Conservation (phyloP, 2,797 vertebrate genomes). For the Channa striata region DNA sequence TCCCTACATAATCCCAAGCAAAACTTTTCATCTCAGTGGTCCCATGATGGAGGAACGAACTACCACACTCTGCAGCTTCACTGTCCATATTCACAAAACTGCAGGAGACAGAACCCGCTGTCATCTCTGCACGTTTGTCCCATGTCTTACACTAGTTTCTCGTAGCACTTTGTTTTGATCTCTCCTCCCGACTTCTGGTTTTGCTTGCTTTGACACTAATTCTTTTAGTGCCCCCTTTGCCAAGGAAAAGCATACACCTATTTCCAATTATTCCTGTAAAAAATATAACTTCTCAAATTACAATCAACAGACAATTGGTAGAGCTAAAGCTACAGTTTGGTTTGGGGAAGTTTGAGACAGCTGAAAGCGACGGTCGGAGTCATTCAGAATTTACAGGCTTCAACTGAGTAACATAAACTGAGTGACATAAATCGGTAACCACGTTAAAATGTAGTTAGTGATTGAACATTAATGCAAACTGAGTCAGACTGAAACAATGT, state of each 20-base stretch:
- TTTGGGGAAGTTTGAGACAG: background rate
- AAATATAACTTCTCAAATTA: background rate
- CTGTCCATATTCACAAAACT: too few relatives aligned
- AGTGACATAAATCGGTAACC: too few relatives aligned
- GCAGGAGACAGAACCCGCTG: too few relatives aligned
- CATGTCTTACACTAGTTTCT: too few relatives aligned
- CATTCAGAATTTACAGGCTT: background rate
- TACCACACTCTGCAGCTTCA: too few relatives aligned
- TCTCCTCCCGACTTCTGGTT: too few relatives aligned
- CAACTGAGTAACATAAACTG: background rate
- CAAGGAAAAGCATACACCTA: background rate
- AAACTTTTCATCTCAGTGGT: too few relatives aligned
- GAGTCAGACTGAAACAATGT: constrained; percentile 41
- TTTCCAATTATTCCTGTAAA: background rate
- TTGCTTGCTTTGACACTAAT: background rate
- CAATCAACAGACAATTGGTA: background rate
- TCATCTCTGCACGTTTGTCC: too few relatives aligned
- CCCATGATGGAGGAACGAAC: too few relatives aligned
- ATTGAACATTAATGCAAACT: background rate
- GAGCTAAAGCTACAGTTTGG: background rate
- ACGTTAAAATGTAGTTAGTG: constrained; percentile 14
- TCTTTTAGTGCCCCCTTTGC: background rate
- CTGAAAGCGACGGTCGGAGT: background rate
- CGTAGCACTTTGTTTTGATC: too few relatives aligned
- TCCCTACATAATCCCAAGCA: too few relatives aligned